Percentiles rank a stretch among this genome's conserved stretches.
Evolutionary conservation across 2,888 invertebrate species (phyloP).

Genomic region (Germaria angustata): DNA sequence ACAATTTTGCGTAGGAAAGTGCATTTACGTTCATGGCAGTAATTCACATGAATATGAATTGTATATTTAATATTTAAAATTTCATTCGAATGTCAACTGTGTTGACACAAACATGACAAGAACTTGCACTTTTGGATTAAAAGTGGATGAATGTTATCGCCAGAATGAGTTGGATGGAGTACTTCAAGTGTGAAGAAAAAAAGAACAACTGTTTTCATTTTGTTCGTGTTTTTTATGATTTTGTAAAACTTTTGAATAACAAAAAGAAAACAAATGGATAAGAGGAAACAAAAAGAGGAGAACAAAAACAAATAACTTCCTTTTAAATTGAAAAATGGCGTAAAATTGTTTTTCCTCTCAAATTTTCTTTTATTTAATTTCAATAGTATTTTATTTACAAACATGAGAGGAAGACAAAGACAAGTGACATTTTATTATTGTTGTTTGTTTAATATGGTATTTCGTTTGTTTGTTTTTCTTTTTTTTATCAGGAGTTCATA

Average conservation of each 20-base stretch:
- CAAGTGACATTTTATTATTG: constrained; percentile 63
- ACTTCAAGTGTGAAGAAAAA: constrained; percentile 26
- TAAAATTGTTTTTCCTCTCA: constrained; percentile 55
- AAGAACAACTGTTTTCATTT: constrained; percentile 14
- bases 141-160: constrained; percentile 63
- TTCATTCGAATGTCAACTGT: constrained; percentile 70
- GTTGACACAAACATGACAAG: constrained; percentile 71
- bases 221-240: not conserved
- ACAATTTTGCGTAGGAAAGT: not conserved
- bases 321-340: constrained; percentile 69
- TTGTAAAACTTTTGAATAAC: constrained; percentile 22
- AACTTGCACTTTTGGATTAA: constrained; percentile 70
- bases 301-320: constrained; percentile 63
- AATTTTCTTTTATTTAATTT: constrained; percentile 27
- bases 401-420: constrained; percentile 29
- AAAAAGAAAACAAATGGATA: not conserved
- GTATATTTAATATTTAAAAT: constrained; percentile 67
- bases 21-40: not conserved
- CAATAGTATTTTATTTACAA: constrained; percentile 23
- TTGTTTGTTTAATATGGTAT: constrained; percentile 47
- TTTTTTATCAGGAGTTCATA: not conserved
- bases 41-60: constrained; percentile 40
- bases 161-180: constrained; percentile 19
- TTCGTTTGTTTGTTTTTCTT: not conserved
- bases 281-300: constrained; percentile 14